Conservation (phyloP, 2,888 invertebrate species). For the Philonicus albiceps region DNA sequence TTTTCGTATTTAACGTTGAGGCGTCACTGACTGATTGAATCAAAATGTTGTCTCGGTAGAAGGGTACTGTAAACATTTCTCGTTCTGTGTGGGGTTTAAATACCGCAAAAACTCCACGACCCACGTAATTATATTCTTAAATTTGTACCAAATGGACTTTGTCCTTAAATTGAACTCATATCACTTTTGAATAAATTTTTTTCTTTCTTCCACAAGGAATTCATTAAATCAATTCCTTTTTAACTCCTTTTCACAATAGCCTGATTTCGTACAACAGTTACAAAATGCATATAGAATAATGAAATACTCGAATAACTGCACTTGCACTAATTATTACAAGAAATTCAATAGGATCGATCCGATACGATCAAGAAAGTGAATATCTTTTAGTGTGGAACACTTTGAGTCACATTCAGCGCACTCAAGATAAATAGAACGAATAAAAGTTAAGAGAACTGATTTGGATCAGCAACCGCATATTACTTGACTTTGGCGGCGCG, state of each 20-base stretch:
- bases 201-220: not conserved
- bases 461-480: not conserved
- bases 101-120: not conserved
- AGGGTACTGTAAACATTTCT: conserved; percentile 62
- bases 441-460: not conserved
- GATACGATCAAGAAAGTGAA: not conserved
- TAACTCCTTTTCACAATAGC: not conserved
- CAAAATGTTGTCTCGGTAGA: conserved; percentile 63
- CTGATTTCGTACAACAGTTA: not conserved
- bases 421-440: conserved; percentile 30
- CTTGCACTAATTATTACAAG: not conserved
- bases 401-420: not conserved
- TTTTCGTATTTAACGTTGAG: conserved; percentile 68
- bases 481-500: not conserved
- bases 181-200: not conserved
- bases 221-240: not conserved
- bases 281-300: not conserved
- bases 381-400: not conserved
- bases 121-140: not conserved
- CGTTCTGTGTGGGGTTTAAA: not conserved
- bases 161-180: not conserved
- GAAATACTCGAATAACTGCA: not conserved
- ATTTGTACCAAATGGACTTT: not conserved
- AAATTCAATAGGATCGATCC: not conserved
- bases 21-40: conserved; percentile 73